Evolutionary conservation across 2,113 vertebrate genomes (phyloP), one percentile per base, ranked within the genome.

Genomic region (Martes martes): DNA sequence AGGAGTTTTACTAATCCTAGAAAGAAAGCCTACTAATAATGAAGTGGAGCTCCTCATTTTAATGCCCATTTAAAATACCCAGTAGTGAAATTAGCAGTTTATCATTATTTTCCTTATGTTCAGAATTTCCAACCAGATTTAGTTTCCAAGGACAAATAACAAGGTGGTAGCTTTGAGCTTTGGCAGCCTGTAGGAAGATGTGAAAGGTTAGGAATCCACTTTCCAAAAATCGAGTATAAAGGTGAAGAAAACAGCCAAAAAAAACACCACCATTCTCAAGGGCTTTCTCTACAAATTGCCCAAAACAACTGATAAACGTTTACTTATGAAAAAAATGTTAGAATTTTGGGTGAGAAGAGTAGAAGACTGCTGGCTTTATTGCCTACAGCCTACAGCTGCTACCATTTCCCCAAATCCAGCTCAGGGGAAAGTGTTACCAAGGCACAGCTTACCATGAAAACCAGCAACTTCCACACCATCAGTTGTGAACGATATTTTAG

Each of bases 361-460:
- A 90, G 80, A 11, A 39, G 24, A 18, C 36, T 67, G 11, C 7
- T 65, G 55, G 33, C 10, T 19, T 42, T 55, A 24, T 11, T 31
- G n/a, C 24, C 33, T 18, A 2, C 0, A 21, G n/a, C 24, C 33
- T 18, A 2, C 0, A 21, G 11, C 21, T 71, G 67, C 8, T 11
- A 19, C 14, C 4, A 26, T 31, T 33, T 23, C 36, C 11, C 7
- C 55, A 10, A 57, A 2, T 1, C 50, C 5, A 67, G 39, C 36
- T 67, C 8, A 31, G 19, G 73, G 36, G 11, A 0, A 19, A 23
- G 19, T 26, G 16, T 45, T 21, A 63, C 28, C 33, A 24, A 13
- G 42, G 1, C 3, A n/a, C 39, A 63, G 2, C 11, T 73, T 63
- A 31, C 21, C 31, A 55, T n/a, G 2, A 76, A 65, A 83, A 63